phyloP scores from a whole-genome alignment of 2,888 invertebrate genomes.

The Acronicta alni region DNA sequence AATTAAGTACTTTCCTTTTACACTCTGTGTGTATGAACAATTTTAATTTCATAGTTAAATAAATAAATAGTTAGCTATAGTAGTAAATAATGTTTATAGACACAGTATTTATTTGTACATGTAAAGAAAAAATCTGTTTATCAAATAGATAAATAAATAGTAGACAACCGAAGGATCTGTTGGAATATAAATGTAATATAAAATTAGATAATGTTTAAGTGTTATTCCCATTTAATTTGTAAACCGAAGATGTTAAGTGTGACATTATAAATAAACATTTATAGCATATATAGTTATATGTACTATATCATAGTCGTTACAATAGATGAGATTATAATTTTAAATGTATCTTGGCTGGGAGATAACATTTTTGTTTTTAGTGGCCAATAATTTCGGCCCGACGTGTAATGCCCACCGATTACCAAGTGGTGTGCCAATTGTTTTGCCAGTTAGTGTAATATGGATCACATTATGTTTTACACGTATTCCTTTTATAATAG shows the following conservation, averaged over 20 bases:
- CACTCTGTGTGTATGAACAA: slow-evolving; percentile 43
- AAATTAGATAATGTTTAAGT: slow-evolving; percentile 70
- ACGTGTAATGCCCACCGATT: slow-evolving; percentile 75
- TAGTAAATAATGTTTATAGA: slow-evolving; percentile 71
- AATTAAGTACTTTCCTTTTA: slow-evolving; percentile 22
- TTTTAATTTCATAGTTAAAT: slow-evolving; percentile 56
- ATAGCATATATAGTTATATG: slow-evolving; percentile 55
- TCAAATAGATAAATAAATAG: slow-evolving; percentile 67
- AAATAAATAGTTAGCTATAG: slow-evolving; percentile 62
- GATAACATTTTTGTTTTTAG: slow-evolving; percentile 41
- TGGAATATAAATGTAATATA: slow-evolving; percentile 70
- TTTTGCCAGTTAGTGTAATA: slow-evolving; percentile 55
- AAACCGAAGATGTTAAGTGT: slow-evolving; percentile 69
- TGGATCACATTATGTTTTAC: not conserved
- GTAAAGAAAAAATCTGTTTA: slow-evolving; percentile 66
- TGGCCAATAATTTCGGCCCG: slow-evolving; percentile 62
- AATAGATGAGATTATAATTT: slow-evolving; percentile 54
- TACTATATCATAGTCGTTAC: slow-evolving; percentile 56
- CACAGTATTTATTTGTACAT: slow-evolving; percentile 81
- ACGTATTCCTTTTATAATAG: not conserved
- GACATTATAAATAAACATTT: slow-evolving; percentile 50
- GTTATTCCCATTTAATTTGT: slow-evolving; percentile 77
- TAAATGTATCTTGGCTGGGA: slow-evolving; percentile 56
- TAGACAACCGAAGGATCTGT: slow-evolving; percentile 78
- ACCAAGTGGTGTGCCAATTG: slow-evolving; percentile 66